These are phyloP conservation scores for Plebejus melissa DNA, from an alignment of 2,888 invertebrate species.

Conservation along the genomic window DNA sequence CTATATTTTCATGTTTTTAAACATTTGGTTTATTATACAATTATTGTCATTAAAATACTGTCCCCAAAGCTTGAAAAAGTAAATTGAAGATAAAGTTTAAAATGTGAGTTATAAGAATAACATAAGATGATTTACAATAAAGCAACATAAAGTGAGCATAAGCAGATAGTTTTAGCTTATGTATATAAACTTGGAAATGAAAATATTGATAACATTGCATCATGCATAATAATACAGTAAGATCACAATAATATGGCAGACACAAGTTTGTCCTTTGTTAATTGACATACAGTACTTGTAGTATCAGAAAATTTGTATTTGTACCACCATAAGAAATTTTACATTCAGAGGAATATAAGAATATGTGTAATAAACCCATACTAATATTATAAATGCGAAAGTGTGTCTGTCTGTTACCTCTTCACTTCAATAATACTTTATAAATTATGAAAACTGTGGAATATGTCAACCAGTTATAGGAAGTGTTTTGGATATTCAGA, in stretches of 20 bases:
- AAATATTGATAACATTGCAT: conserved; percentile 21
- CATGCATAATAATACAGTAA: conserved; percentile 13
- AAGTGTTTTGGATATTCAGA: not conserved
- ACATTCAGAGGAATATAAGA: not conserved
- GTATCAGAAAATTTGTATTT: not conserved
- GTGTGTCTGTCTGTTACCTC: too few relatives aligned
- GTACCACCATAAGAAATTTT: not conserved
- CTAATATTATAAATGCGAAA: not conserved
- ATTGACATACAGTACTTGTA: not conserved
- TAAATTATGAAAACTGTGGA: not conserved
- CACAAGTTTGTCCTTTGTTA: not conserved
- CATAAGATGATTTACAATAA: conserved; percentile 8
- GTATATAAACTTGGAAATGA: not conserved
- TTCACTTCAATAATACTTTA: not conserved
- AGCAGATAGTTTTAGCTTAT: conserved; percentile 6
- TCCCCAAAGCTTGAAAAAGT: not conserved
- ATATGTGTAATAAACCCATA: not conserved
- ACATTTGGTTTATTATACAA: not conserved
- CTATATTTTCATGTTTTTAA: not conserved
- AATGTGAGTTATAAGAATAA: not conserved
- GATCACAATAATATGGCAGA: conserved; percentile 25
- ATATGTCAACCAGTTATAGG: not conserved
- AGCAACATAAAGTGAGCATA: conserved; percentile 13
- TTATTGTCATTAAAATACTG: not conserved
- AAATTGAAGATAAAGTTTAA: not conserved